Percentiles rank a stretch among this genome's conserved stretches.
phyloP scores from a whole-genome alignment of 37 sponge, comb jelly and placozoan genomes.

The Agelas oroides region DNA sequence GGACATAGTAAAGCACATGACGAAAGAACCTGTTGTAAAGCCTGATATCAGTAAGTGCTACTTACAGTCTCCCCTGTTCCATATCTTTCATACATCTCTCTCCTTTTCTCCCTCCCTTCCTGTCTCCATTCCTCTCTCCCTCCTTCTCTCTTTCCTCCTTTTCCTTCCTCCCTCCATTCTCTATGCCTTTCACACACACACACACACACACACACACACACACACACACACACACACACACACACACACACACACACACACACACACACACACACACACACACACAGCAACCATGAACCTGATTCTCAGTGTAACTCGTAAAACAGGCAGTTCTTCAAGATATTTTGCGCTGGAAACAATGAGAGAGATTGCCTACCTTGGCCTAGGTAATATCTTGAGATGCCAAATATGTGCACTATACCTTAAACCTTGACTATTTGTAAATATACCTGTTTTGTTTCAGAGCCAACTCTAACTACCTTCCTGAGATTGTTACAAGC shows the following conservation, averaged over 20 bases:
- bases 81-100: not conserved
- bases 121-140: not conserved
- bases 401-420: no score
- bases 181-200: not conserved
- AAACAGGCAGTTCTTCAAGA: not conserved
- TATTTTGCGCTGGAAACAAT: constrained; percentile 5
- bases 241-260: constrained; percentile 1
- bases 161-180: not conserved
- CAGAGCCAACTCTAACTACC: constrained; percentile 62
- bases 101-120: not conserved
- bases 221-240: not conserved
- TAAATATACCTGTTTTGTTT: not conserved
- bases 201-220: not conserved
- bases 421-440: no score
- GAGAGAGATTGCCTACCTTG: constrained; percentile 60
- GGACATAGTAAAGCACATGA: constrained; percentile 55
- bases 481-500: constrained; percentile 27
- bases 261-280: constrained; percentile 13
- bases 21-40: constrained; percentile 23
- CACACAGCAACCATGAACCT: constrained; percentile 53
- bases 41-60: constrained; percentile 48
- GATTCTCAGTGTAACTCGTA: constrained; percentile 5
- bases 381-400: constrained; percentile 63
- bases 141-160: no score
- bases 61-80: no score